Evolutionary conservation across 2,797 vertebrate genomes (phyloP).

Genomic region (Scarus forsteni): DNA sequence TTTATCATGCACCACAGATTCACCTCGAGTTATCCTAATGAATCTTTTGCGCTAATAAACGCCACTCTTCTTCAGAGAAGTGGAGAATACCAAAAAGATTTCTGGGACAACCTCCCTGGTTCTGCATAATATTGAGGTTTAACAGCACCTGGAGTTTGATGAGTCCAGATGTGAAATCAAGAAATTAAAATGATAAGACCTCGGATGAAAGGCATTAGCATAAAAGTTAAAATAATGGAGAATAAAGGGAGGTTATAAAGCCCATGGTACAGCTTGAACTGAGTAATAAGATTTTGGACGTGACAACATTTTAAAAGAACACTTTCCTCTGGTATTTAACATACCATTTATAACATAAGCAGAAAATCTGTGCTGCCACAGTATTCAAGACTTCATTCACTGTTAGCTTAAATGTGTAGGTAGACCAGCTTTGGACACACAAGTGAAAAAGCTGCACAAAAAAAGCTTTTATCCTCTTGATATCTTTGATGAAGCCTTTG

Average conservation of each 20-base stretch:
- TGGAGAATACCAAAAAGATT: neutral
- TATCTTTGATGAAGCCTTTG: neutral
- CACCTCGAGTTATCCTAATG: neutral
- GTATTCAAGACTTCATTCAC: neutral
- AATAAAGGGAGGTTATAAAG: neutral
- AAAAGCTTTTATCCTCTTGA: neutral
- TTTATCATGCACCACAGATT: conserved; percentile 45
- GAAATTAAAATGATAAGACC: neutral
- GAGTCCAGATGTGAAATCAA: conserved; percentile 2
- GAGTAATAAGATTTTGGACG: neutral
- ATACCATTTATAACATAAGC: too few species aligned
- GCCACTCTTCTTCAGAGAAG: neutral
- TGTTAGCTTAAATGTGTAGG: conserved; percentile 6
- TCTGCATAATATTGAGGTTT: conserved; percentile 6
- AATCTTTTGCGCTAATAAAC: conserved; percentile 6
- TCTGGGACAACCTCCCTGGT: neutral
- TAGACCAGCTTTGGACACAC: conserved; percentile 6
- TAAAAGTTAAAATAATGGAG: neutral
- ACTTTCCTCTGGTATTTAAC: too few species aligned
- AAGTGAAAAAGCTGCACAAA: neutral
- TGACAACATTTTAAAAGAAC: neutral
- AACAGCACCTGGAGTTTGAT: neutral
- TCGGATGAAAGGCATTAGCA: neutral
- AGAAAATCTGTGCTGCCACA: neutral
- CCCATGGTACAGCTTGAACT: neutral